Base-by-base conservation (phyloP, 2,797 vertebrate species). In the Cynodonichthys magdalenae region DNA sequence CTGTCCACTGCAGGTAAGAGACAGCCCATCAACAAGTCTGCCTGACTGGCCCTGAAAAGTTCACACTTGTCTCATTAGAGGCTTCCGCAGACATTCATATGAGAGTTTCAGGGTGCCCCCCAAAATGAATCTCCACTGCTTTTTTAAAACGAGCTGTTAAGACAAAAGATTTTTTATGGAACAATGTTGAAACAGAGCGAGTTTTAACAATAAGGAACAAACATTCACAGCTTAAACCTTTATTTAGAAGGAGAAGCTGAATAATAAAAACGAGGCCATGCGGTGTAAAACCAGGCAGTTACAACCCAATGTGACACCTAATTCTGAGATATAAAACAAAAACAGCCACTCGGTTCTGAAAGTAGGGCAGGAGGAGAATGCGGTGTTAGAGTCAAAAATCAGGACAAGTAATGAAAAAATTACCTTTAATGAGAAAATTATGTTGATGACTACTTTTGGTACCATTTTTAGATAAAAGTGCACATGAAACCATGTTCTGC, bases 1-100 rank as follows among this genome's bases (percentile, higher is more conserved):
- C 92, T 98, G 86, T 92, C 95, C 72, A 95, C 95, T 31, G 94
- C 96, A 96, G 97, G 97, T 98, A 91, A 92, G 87, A 75, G 44
- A 51, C 48, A 31, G 52, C 45, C 69, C 52, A 53, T 81, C 66
- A 51, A 27, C 52, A 10, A 66, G 18, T 78, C 47, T 60, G 56
- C 18, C 59, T 61, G 42, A 50, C 61, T 75, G 48, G 17, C n/a
- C 41, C 18, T 56, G 4, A 49, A 48, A 64, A 24, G 31, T 51
- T 72, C 0, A 1, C 7, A n/a, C 39, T 50, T 58, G 27, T 58
- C 55, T 52, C 19, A 42, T 56, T 53, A 52, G n/a, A 53, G 29
- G 53, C 53, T 48, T 41, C 49, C 51, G 46, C 18, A 55, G 10
- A 44, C 12, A 53, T 12, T 59, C 27, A 9, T 15, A 15, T 45